These are phyloP conservation scores for Drosophila gaucha DNA, from an alignment of 2,888 invertebrate species.

Conservation along the genomic window DNA sequence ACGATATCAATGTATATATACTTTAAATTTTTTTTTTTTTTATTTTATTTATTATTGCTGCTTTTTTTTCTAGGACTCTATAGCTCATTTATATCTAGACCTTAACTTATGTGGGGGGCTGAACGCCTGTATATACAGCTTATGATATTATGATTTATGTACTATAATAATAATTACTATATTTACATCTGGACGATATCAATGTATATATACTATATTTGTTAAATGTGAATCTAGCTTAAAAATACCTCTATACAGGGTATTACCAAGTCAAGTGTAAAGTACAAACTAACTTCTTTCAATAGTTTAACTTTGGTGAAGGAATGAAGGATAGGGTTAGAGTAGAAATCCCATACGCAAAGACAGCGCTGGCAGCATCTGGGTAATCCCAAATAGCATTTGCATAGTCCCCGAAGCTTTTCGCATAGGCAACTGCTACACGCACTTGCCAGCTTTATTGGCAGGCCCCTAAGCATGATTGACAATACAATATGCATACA, in stretches of 20 bases:
- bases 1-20: no score
- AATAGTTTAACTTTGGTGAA: constrained; percentile 27
- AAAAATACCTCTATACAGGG: neutral
- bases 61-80: no score
- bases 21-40: no score
- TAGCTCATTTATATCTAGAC: no score
- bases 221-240: no score
- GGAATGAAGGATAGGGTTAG: neutral
- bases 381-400: constrained; percentile 60
- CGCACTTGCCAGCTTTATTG: constrained; percentile 37
- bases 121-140: no score
- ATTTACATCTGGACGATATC: no score
- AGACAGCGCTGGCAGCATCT: constrained; percentile 25
- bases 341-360: constrained; percentile 3
- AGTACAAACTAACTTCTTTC: constrained; percentile 13
- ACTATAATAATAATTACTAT: no score
- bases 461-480: constrained; percentile 64
- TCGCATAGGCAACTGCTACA: constrained; percentile 12
- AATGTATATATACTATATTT: no score
- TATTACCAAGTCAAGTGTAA: neutral
- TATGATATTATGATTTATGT: no score
- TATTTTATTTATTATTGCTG: no score
- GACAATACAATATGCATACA: constrained; percentile 53
- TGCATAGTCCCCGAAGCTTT: constrained; percentile 53
- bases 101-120: no score